phyloP scores from a whole-genome alignment of 2,113 vertebrate genomes.

The Nesogale talazaci region DNA sequence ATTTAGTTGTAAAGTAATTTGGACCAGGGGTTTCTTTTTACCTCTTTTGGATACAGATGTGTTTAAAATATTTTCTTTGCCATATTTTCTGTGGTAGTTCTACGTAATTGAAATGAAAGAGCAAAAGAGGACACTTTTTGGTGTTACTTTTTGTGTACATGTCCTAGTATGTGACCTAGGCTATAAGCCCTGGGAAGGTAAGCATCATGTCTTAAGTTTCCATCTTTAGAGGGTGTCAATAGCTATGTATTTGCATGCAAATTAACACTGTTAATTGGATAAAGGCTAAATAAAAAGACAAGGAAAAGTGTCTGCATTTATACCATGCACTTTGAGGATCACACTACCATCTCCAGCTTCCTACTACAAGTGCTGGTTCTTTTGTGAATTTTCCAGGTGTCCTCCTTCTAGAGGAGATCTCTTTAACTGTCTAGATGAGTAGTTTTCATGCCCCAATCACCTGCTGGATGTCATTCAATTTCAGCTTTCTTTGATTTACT shows the following conservation, averaged over 20 bases:
- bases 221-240: not conserved
- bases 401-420: slow-evolving; percentile 1
- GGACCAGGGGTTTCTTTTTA: too few relatives aligned
- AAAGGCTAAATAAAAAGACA: not conserved
- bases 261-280: not conserved
- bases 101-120: too few relatives aligned
- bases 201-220: too few relatives aligned
- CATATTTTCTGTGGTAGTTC: too few relatives aligned
- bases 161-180: too few relatives aligned
- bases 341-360: not conserved
- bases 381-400: not conserved
- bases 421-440: slow-evolving; percentile 14
- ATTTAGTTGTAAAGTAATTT: too few relatives aligned
- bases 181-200: too few relatives aligned
- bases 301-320: not conserved
- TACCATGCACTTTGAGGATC: not conserved
- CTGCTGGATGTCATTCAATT: not conserved
- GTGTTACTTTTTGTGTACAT: too few relatives aligned
- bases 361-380: not conserved
- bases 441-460: not conserved
- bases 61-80: too few relatives aligned
- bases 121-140: too few relatives aligned
- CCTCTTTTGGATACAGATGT: too few relatives aligned
- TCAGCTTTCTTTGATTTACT: not conserved
- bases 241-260: slow-evolving; percentile 5